These are phyloP conservation scores for Prunella fulvescens DNA, from an alignment of 2,113 vertebrate genomes.

Conservation along the genomic window DNA sequence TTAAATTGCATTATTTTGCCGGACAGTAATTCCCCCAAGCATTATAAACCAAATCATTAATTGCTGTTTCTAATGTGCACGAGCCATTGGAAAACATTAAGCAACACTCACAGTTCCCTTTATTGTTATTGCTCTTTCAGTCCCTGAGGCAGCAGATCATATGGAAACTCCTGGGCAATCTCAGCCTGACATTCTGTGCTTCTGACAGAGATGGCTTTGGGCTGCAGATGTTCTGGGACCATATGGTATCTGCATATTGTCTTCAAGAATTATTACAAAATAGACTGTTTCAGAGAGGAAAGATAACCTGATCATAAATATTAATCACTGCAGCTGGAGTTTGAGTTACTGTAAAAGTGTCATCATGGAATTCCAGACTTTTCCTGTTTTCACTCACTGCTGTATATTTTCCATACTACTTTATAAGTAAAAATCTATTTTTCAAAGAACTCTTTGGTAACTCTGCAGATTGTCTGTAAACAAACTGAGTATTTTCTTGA, in stretches of 20 bases:
- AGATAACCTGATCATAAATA: conserved; percentile 16
- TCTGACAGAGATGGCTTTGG: conserved; percentile 13
- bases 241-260: conserved; percentile 41
- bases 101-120: conserved; percentile 26
- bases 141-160: conserved; percentile 31
- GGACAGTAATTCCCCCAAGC: conserved; percentile 68
- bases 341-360: neutral
- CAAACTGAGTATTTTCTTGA: neutral
- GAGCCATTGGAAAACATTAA: conserved; percentile 67
- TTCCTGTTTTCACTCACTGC: neutral
- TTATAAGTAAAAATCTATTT: neutral
- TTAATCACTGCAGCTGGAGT: neutral
- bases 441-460: neutral
- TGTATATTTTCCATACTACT: neutral
- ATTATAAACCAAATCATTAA: conserved; percentile 72
- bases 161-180: conserved; percentile 22
- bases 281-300: neutral
- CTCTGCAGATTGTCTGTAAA: neutral
- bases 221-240: conserved; percentile 44
- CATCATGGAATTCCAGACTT: neutral
- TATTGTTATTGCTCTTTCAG: conserved; percentile 38
- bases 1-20: conserved; percentile 70
- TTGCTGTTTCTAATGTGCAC: conserved; percentile 54
- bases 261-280: neutral
- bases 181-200: neutral